phyloP scores from a whole-genome alignment of 2,888 invertebrate species.

The Anodontia alba region DNA sequence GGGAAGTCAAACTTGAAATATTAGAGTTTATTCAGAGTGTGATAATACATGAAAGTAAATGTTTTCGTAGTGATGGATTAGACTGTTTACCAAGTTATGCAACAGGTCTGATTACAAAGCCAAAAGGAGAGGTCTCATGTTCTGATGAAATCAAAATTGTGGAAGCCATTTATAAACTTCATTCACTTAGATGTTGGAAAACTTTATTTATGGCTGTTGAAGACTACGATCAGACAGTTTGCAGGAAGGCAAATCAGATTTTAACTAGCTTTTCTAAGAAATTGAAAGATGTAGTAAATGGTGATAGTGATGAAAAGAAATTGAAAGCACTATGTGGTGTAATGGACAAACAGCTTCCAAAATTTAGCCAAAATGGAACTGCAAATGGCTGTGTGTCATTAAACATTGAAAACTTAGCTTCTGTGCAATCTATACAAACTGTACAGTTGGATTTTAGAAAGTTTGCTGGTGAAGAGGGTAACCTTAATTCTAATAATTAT shows the following conservation, averaged over 20 bases:
- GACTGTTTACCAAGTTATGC: constrained; percentile 33
- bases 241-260: constrained; percentile 39
- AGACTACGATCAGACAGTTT: constrained; percentile 64
- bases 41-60: constrained; percentile 26
- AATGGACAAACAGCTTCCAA: not conserved
- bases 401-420: too few species aligned
- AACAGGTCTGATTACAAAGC: not conserved
- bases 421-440: too few species aligned
- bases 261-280: not conserved
- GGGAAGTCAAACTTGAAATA: constrained; percentile 75
- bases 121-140: not conserved
- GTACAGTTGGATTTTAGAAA: too few species aligned
- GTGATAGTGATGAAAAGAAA: not conserved
- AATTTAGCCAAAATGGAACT: not conserved
- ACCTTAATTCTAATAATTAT: too few species aligned
- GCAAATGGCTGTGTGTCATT: too few species aligned
- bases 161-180: not conserved
- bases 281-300: not conserved
- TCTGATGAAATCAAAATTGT: not conserved
- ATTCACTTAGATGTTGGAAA: constrained; percentile 24
- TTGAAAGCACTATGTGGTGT: not conserved
- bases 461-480: too few species aligned
- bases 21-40: constrained; percentile 65
- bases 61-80: not conserved
- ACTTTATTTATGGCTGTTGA: constrained; percentile 37